Evolutionary conservation across 2,888 invertebrate species (phyloP), one percentile per base, ranked within the genome.

Genomic region (Andrena camellia): DNA sequence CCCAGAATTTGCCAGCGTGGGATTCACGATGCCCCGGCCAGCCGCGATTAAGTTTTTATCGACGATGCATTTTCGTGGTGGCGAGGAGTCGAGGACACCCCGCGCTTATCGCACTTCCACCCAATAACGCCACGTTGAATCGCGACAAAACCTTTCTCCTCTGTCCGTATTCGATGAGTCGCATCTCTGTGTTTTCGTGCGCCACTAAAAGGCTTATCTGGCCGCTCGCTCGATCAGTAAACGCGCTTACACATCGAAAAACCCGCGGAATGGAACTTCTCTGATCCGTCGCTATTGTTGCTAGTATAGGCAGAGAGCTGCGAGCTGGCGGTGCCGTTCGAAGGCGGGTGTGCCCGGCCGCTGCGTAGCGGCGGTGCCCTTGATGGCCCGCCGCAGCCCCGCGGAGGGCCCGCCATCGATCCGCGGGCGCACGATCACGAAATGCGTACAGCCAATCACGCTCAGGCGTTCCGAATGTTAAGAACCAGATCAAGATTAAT

Each of bases 101-200:
- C 64, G 82, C 86, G 82, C 86, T 88, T 88, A 88, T 88, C 88
- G 83, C 68, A 72, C 81, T 88, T 88, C 88, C 87, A 85, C 81
- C 78, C 88, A 88, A 88, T 88, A 88, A 81, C 87, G 64, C 76
- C 76, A 68, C 60, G 57, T 13, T 62, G 70, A 8, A 69, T 76
- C 63, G 52, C 71, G 64, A 82, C 76, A 68, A 71, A 75, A 82
- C 81, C 64, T 42, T 72, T 50, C 67, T 66, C 66, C 42, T 35
- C 42, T 66, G 20, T 10, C 13, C 60, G 50, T 52, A 60, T 23
- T 64, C 33, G 17, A 48, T 29, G 63, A 26, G 42, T 63, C 5
- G 10, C 42, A 5, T 62, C 42, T 57, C 23, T 57, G 57, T 52
- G 79, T 67, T 42, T 6, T 26, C 33, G 48, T 20, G 74, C 54